Base-by-base conservation (phyloP, 2,113 vertebrate genomes). In the Grantiella picta region DNA sequence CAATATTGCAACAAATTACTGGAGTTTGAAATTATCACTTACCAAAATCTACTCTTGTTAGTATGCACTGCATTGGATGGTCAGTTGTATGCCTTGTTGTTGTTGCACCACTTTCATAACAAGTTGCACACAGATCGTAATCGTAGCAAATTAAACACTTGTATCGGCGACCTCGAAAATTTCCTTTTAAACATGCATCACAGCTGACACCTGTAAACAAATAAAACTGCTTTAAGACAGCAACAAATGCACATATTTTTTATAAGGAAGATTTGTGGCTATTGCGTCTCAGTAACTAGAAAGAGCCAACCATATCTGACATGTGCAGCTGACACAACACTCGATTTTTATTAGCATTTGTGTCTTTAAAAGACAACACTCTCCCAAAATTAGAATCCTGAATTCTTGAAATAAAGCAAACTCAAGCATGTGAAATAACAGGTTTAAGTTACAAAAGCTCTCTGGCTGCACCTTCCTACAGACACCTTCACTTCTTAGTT, bases 141-240 rank as follows among this genome's bases (percentile, higher is more conserved):
- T 99, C 99, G 98, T 99, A 99, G 98, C 99, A 99, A 98, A 99
- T 99, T 98, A 99, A 99, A 98, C 99, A 99, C 99, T 99, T 99
- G 97, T 99, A 99, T 96, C 99, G 83, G 86, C 99, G 98, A 94
- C 99, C 99, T 98, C 99, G 98, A 95, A 99, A 99, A 98, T 99
- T 99, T 98, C 99, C 99, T 98, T 99, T 99, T 98, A 99, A 99
- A 99, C 99, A 99, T 96, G 99, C 99, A 98, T 99, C 99, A 96
- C 99, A 99, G 99, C 99, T 99, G 98, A 99, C 99, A 99, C 99
- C 99, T 99, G 98, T 40, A 94, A 97, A 91, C 54, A 96, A 96
- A 91, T 33, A 94, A 94, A 96, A 76, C 29, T 52, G 53, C 65
- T 95, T 80, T 95, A 97, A 83, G 95, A 84, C 29, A 93, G 57